phyloP scores from a whole-genome alignment of 2,888 invertebrate species.

The Odontothrips loti region DNA sequence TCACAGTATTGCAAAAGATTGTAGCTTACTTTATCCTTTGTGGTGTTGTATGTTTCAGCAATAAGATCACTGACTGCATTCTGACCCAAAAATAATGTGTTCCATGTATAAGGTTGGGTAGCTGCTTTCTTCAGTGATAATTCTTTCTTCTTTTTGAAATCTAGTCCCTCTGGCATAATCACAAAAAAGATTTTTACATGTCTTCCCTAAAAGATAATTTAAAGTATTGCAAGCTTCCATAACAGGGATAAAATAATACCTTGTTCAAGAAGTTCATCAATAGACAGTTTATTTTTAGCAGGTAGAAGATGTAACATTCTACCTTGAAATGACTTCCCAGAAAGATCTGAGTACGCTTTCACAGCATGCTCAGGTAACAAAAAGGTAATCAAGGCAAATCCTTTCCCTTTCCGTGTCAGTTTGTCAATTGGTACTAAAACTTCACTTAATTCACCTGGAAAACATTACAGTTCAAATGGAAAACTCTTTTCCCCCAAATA shows the following conservation, averaged over 20 bases:
- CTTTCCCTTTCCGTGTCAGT: conserved; percentile 69
- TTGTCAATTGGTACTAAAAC: conserved; percentile 84
- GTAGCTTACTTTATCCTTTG: conserved; percentile 68
- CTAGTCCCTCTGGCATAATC: conserved; percentile 55
- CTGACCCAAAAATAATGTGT: conserved; percentile 85
- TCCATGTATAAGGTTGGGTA: conserved; percentile 89
- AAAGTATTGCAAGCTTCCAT: neutral
- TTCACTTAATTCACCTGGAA: conserved; percentile 75
- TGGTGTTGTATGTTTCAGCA: conserved; percentile 74
- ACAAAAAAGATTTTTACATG: neutral
- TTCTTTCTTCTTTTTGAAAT: conserved; percentile 79
- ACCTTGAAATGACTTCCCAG: conserved; percentile 88
- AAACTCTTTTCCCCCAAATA: conserved; percentile 4
- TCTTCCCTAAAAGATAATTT: neutral
- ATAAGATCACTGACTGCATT: conserved; percentile 92
- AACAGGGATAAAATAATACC: neutral
- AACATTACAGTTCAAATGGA: conserved; percentile 24
- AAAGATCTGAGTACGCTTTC: conserved; percentile 78
- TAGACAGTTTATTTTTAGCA: conserved; percentile 61
- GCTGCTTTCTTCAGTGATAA: conserved; percentile 69
- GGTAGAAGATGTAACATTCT: conserved; percentile 91
- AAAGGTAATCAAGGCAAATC: conserved; percentile 89
- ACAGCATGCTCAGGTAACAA: conserved; percentile 94
- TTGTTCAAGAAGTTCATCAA: conserved; percentile 41
- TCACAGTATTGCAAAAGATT: conserved; percentile 38